Evolutionary conservation across 2,113 vertebrate genomes (phyloP), one percentile per base, ranked within the genome.

Genomic region (Laterallus jamaicensis): DNA sequence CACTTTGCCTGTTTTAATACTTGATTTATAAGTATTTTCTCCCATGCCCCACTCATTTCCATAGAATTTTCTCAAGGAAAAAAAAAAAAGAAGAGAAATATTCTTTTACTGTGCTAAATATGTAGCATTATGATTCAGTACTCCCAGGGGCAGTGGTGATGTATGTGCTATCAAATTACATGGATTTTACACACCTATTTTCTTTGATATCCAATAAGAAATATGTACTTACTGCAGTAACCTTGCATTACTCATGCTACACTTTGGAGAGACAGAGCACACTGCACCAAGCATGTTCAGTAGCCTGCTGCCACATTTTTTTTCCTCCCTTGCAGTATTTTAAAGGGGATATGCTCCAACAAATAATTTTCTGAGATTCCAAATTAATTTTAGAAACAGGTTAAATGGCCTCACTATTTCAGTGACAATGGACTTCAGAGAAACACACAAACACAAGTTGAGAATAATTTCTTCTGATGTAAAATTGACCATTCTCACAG

Each of bases 161-260:
- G 11, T 81, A 83, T 85, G 40, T 82, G 77, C 85, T 92, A 95
- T 92, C 94, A 82, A 91, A 93, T 95, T 91, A 81, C 92, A 84
- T 78, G 86, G 66, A 89, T 95, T 97, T 97, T 96, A 92, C 90
- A 94, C 40, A 93, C 64, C 73, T 92, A 40, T 97, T 96, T 96
- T 94, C 94, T 83, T 71, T 83, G 80, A 77, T 93, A 93, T 50
- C 62, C 76, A 88, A 58, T 94, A 92, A 96, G 95, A 91, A 88
- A 90, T 50, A 70, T 97, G 92, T 95, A 90, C 95, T 95, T 96
- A 90, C 63, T 93, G 90, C 94, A 80, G 85, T 88, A 97, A 92
- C 86, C 90, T 97, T 92, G 66, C 92, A 94, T 97, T 95, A 96
- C 73, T 97, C 88, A 89, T 49, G 20, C 63, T 75, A 42, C 28